phyloP scores from a whole-genome alignment of 2,113 vertebrate genomes.

The Gavia stellata region DNA sequence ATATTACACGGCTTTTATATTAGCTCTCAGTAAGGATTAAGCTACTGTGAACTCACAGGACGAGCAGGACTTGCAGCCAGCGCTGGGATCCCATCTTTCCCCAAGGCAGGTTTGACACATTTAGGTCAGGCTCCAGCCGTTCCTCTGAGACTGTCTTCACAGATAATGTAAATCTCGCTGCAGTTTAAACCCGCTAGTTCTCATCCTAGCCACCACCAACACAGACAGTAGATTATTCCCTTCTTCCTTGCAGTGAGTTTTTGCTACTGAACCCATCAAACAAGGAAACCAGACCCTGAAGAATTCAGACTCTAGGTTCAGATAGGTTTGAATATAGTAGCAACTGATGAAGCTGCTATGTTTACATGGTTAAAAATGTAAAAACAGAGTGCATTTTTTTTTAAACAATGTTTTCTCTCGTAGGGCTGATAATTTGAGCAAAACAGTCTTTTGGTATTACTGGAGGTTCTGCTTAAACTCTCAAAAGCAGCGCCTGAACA shows the following conservation, averaged over 20 bases:
- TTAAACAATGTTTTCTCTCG: neutral
- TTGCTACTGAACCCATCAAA: neutral
- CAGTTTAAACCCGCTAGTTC: neutral
- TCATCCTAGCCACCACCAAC: neutral
- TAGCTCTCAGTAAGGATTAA: neutral
- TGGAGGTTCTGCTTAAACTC: neutral
- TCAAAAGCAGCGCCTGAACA: neutral
- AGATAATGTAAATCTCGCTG: neutral
- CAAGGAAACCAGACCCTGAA: neutral
- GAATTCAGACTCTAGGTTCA: neutral
- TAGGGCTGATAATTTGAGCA: neutral
- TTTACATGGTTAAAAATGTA: neutral
- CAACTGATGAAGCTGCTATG: neutral
- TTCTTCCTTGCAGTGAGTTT: neutral
- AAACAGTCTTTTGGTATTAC: neutral
- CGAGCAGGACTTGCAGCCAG: neutral
- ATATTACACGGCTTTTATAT: neutral
- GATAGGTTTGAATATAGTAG: neutral
- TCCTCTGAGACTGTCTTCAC: neutral
- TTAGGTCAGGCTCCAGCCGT: neutral
- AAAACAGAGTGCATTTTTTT: neutral
- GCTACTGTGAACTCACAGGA: neutral
- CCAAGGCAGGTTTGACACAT: neutral
- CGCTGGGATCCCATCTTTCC: neutral
- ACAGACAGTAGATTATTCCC: neutral